Base-by-base conservation (phyloP, 2,113 vertebrate species). In the Pundamilia nyererei region DNA sequence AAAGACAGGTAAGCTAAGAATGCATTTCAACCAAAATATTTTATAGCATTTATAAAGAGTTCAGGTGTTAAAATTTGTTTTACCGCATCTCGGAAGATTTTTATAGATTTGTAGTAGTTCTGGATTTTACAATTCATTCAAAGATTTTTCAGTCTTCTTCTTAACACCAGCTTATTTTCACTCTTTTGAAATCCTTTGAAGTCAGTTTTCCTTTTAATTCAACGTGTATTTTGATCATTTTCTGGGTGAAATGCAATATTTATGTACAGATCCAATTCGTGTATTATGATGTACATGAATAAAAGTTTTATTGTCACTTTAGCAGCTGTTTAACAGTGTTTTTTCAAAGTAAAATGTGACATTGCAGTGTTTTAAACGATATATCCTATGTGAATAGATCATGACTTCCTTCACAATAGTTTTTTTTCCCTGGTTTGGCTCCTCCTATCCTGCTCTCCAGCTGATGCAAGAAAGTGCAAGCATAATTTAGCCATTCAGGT, bases 201-300 rank as follows among this genome's bases (percentile, higher is more conserved):
- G 47, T 21, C 40, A 79, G 65, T 92, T 90, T 91, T 55, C 21
- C 45, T 83, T 88, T 83, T 14, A 90, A 86, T 58, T 65, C 24
- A 87, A 79, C 17, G 35, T 92, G 84, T 93, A 81, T 93, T 94
- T 94, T 91, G 89, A 91, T 94, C 31, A 79, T 90, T 89, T 45
- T 94, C 94, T 92, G 92, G 89, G 92, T 96, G 92, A 94, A 93
- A 91, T 95, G 93, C 88, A 92, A 93, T 92, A 94, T 94, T 94
- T 96, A 95, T 96, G 95, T 95, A 96, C 94, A 96, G 93, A 95
- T 94, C 89, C 83, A 93, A 91, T 96, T 95, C 93, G 87, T 95
- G 95, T 95, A 94, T 94, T 83, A 88, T 92, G 89, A 38, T 94
- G 91, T 95, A 94, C 90, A 95, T 91, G 82, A 96, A 95, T 95